These are phyloP conservation scores for Brachyalestes nurse DNA, from an alignment of 2,797 vertebrate genomes.

Conservation along the genomic window DNA sequence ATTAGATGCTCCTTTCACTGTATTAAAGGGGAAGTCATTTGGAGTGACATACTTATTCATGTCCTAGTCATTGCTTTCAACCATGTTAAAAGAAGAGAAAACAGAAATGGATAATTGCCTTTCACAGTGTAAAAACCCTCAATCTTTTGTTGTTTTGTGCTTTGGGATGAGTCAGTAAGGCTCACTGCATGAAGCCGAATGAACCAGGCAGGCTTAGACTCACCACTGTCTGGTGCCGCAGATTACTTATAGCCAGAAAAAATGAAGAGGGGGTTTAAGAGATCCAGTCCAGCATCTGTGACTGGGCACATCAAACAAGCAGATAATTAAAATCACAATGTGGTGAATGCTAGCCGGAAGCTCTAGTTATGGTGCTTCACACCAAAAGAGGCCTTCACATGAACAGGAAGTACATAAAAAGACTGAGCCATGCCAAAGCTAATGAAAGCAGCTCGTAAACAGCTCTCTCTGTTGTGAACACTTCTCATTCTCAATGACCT, in stretches of 20 bases:
- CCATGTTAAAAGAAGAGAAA: too few relatives aligned
- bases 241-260: background rate
- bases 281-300: background rate
- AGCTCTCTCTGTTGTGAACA: background rate
- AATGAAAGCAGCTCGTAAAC: background rate
- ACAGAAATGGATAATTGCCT: background rate
- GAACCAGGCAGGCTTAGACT: background rate
- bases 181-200: conserved; percentile 2
- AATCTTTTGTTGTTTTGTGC: conserved; percentile 12
- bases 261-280: background rate
- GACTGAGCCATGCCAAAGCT: background rate
- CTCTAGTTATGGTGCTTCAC: background rate
- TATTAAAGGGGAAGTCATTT: background rate
- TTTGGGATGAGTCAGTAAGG: background rate
- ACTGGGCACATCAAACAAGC: background rate
- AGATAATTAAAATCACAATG: conserved; percentile 5
- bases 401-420: conserved; percentile 14
- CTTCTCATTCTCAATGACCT: background rate
- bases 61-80: background rate
- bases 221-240: conserved; percentile 8
- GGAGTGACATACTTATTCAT: conserved; percentile 8
- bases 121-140: background rate
- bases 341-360: background rate
- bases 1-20: background rate
- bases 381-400: conserved; percentile 15